A percentile compares a stretch with the other conserved stretches of the same genome.
These are phyloP conservation scores for Dreissena polymorpha DNA, from an alignment of 1,140 invertebrate species.

Conservation along the genomic window DNA sequence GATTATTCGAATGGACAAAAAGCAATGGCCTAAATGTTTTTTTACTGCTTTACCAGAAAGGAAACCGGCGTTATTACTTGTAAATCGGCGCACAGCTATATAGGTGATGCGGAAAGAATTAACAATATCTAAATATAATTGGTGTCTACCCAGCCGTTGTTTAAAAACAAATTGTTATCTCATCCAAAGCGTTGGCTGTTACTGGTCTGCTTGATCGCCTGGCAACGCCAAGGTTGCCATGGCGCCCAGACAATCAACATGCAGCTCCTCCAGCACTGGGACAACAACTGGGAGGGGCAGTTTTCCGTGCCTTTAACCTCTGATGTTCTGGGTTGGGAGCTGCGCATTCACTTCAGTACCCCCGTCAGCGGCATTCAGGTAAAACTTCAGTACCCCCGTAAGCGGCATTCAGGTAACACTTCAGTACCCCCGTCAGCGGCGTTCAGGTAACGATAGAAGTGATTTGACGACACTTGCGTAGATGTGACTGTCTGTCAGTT, in stretches of 20 bases:
- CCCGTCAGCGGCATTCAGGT: conserved; percentile 59
- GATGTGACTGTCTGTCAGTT: too few relatives aligned
- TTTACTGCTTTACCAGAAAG: too few relatives aligned
- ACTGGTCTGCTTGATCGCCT: conserved; percentile 8
- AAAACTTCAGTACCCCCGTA: conserved; percentile 49
- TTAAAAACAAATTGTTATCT: too few relatives aligned
- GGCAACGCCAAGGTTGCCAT: conserved; percentile 21
- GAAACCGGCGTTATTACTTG: too few relatives aligned
- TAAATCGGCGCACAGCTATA: too few relatives aligned
- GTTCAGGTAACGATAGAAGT: conserved; percentile 51
- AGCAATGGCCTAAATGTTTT: too few relatives aligned
- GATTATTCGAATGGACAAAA: too few relatives aligned
- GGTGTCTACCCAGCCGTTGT: too few relatives aligned
- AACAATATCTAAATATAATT: too few relatives aligned
- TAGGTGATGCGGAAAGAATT: too few relatives aligned
- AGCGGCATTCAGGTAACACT: conserved; percentile 56
- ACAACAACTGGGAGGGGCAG: conserved; percentile 60
- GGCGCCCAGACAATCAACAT: conserved; percentile 19
- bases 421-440: conserved; percentile 37
- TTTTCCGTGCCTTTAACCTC: conserved; percentile 47
- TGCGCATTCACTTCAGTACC: conserved; percentile 50
- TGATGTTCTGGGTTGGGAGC: conserved; percentile 58
- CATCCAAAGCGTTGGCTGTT: conserved; percentile 10
- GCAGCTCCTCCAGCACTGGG: conserved; percentile 58
- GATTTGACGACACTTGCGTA: too few relatives aligned